Evolutionary conservation across 2,888 invertebrate species (phyloP).

Genomic region (Hartigia nigra): DNA sequence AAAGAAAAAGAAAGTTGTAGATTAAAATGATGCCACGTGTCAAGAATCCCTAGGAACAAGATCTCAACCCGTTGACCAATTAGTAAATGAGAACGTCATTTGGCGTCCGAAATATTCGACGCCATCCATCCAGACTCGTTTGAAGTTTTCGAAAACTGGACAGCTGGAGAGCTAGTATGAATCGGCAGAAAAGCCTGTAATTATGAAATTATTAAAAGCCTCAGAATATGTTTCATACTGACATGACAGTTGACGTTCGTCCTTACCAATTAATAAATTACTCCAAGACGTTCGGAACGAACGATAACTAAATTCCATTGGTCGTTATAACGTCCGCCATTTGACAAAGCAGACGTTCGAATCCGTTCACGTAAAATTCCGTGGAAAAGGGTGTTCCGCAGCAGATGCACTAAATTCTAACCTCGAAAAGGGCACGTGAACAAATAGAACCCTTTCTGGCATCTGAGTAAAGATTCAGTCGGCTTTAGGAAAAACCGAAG

Average conservation of each 20-base stretch:
- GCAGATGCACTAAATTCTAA: slow-evolving; percentile 23
- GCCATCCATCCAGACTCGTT: not conserved
- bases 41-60: not conserved
- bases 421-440: slow-evolving; percentile 38
- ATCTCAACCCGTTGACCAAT: not conserved
- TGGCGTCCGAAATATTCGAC: not conserved
- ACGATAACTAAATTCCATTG: not conserved
- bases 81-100: not conserved
- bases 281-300: not conserved
- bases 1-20: not conserved
- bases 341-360: not conserved
- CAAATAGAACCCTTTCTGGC: slow-evolving; percentile 28
- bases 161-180: slow-evolving; percentile 27
- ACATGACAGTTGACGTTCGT: slow-evolving; percentile 23
- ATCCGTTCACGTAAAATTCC: not conserved
- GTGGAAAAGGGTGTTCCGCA: slow-evolving; percentile 17
- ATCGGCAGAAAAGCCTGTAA: slow-evolving; percentile 36
- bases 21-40: not conserved
- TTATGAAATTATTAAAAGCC: slow-evolving; percentile 42
- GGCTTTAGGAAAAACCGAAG: not conserved
- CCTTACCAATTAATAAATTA: not conserved
- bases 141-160: slow-evolving; percentile 10
- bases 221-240: slow-evolving; percentile 21
- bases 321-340: not conserved
- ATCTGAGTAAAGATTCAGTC: not conserved